phyloP scores from a whole-genome alignment of 2,797 vertebrate species.

The Denticeps clupeoides region DNA sequence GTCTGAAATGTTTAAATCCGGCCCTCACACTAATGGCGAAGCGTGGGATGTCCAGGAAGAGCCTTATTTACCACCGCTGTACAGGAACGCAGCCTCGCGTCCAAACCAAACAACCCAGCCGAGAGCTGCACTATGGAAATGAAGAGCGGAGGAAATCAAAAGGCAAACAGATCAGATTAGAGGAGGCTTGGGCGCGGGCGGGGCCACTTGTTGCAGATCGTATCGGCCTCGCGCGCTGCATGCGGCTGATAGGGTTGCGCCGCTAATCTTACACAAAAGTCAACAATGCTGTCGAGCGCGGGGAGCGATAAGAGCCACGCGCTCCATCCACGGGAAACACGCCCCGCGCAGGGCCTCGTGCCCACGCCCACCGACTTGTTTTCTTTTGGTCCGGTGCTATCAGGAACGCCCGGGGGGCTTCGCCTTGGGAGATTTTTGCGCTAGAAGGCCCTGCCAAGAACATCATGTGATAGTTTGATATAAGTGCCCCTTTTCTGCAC shows the following conservation, averaged over 20 bases:
- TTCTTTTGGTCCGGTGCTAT: constrained; percentile 5
- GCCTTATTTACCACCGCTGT: too few species aligned
- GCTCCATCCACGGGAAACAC: constrained; percentile 20
- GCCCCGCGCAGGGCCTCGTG: neutral
- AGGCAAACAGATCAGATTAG: neutral
- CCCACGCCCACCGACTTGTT: neutral
- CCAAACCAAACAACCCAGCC: too few species aligned
- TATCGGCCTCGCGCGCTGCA: neutral
- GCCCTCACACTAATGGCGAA: too few species aligned
- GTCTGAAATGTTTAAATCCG: too few species aligned
- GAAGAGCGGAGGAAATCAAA: neutral
- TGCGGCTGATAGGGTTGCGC: neutral
- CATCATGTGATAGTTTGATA: neutral
- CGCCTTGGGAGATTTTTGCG: neutral
- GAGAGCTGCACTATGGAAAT: constrained; percentile 1
- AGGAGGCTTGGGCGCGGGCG: neutral
- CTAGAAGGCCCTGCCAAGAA: neutral
- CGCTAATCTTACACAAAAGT: neutral
- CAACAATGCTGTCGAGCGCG: constrained; percentile 22
- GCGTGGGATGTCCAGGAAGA: too few species aligned
- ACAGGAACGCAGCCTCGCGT: too few species aligned
- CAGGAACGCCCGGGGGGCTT: neutral
- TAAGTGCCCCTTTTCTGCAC: neutral
- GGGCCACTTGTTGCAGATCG: neutral
- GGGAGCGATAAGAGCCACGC: constrained; percentile 25